phyloP scores from a whole-genome alignment of 2,888 invertebrate genomes.

The Drosophila kuntzei region DNA sequence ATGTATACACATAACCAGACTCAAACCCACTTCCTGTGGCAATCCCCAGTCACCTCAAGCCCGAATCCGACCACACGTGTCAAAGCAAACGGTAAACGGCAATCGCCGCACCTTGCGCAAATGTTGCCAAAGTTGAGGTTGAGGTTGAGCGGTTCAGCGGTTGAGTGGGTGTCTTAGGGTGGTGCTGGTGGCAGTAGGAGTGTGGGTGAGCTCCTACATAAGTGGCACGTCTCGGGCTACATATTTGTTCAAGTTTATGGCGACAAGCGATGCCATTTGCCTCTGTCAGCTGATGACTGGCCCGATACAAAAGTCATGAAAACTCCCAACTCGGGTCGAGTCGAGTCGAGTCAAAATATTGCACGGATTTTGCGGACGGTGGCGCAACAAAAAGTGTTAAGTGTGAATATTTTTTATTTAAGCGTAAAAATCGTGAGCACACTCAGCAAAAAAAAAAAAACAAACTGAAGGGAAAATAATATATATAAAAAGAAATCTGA shows the following conservation, averaged over 20 bases:
- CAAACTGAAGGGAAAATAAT: conserved; percentile 15
- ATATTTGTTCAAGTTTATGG: conserved; percentile 80
- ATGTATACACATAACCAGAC: conserved; percentile 15
- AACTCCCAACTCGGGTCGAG: conserved; percentile 35
- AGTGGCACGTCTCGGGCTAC: conserved; percentile 75
- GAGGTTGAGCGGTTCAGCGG: conserved; percentile 10
- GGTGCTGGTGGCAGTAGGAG: background rate
- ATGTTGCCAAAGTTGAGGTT: conserved; percentile 56
- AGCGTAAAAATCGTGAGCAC: conserved; percentile 63
- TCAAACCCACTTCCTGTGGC: conserved; percentile 47
- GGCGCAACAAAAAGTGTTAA: conserved; percentile 77
- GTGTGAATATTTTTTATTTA: conserved; percentile 78
- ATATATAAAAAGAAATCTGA: conserved; percentile 26
- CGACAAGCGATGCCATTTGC: conserved; percentile 79
- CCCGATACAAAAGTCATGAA: conserved; percentile 79
- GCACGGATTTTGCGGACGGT: conserved; percentile 56
- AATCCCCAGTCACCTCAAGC: conserved; percentile 41
- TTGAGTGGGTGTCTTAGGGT: background rate
- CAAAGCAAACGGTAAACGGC: conserved; percentile 71
- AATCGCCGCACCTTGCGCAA: conserved; percentile 72
- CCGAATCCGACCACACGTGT: conserved; percentile 60
- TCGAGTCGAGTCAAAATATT: conserved; percentile 50
- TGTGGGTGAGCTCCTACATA: conserved; percentile 34
- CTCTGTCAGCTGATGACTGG: conserved; percentile 75
- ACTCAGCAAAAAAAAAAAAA: conserved; percentile 61